Base-by-base conservation (phyloP, 2,113 vertebrate species). In the Neoarius graeffei region DNA sequence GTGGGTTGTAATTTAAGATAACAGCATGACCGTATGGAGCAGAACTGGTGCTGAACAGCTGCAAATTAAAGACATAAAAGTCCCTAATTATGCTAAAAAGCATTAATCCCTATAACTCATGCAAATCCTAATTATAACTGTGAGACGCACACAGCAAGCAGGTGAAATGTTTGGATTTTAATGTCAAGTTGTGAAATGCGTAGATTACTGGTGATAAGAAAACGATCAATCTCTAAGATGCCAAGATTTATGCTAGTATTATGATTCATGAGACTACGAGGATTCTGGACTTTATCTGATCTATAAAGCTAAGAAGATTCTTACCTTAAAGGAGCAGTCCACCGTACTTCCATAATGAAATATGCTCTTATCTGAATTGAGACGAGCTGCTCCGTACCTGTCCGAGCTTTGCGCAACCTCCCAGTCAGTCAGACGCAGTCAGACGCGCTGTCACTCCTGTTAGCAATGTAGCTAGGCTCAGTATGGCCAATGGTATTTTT, bases 31-130 rank as follows among this genome's bases (percentile, higher is more conserved):
- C 5, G 27, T 27, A 9, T 8, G 76, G 52, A 79, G 25, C 27
- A 56, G 76, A 56, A 54, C 25, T 17, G 52, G 13, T 59, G 79
- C 79, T 81, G 54, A 80, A 80, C 57, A 17, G n/a, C n/a, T 56
- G 50, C 25, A 79, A 54, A 79, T 79, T n/a, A 77, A 79, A 80
- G 77, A 80, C n/a, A 57, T 57, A 57, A 80, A 80, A 81, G 79
- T 15, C 54, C 27, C 8, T 81, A 81, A 57, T 81, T 27, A 81
- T 81, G 54, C 79, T 59, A 27, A 27, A 59, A 81, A 57, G 79
- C 19, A 54, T 59, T 60, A 81, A 60, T 60, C 79, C 54, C 27
- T 59, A 59, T 81, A 81, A 59, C 17, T 59, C 54, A 35, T 57
- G 77, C 77, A 80, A 56, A 57, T 57, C 25, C 77, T 80, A 14